These are phyloP conservation scores for Mesaphorura yosii DNA, from an alignment of 1,140 invertebrate genomes.

Conservation along the genomic window DNA sequence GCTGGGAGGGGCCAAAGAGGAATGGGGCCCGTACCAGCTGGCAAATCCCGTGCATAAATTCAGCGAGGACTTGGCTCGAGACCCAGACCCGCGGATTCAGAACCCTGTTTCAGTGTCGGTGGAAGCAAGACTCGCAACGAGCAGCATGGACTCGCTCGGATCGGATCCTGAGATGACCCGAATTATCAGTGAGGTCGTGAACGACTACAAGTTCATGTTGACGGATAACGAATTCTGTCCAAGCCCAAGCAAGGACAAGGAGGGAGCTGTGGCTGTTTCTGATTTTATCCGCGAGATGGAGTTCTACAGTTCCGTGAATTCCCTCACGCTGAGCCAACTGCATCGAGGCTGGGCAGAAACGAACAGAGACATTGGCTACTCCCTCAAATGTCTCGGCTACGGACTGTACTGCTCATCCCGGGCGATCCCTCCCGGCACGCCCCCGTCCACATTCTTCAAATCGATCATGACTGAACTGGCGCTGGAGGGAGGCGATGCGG, in stretches of 20 bases:
- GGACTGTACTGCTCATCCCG: slow-evolving; percentile 10
- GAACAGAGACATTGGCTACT: slow-evolving; percentile 15
- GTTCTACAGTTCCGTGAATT: slow-evolving; percentile 2
- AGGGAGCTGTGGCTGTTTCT: slow-evolving; percentile 1
- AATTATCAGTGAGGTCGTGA: slow-evolving; percentile 3
- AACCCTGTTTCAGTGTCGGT: not conserved
- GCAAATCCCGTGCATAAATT: not conserved
- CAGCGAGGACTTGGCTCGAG: too few relatives aligned
- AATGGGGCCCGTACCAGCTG: not conserved
- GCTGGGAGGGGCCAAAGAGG: not conserved
- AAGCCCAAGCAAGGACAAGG: too few relatives aligned
- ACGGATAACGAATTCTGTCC: not conserved
- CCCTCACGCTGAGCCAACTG: too few relatives aligned
- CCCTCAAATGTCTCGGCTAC: slow-evolving; percentile 20
- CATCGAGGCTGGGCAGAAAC: slow-evolving; percentile 8
- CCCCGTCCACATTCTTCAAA: slow-evolving; percentile 9
- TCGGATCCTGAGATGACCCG: slow-evolving; percentile 1
- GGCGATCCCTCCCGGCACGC: not conserved
- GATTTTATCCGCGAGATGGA: slow-evolving; percentile 1
- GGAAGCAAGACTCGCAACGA: not conserved
- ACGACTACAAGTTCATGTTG: slow-evolving; percentile 11
- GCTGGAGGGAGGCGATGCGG: slow-evolving; percentile 22
- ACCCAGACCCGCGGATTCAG: not conserved
- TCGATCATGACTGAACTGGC: slow-evolving; percentile 17
- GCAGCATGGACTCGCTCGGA: slow-evolving; percentile 6